Evolutionary conservation across 2,797 vertebrate genomes (phyloP).

Genomic region (Ptychobarbus kaznakovi): DNA sequence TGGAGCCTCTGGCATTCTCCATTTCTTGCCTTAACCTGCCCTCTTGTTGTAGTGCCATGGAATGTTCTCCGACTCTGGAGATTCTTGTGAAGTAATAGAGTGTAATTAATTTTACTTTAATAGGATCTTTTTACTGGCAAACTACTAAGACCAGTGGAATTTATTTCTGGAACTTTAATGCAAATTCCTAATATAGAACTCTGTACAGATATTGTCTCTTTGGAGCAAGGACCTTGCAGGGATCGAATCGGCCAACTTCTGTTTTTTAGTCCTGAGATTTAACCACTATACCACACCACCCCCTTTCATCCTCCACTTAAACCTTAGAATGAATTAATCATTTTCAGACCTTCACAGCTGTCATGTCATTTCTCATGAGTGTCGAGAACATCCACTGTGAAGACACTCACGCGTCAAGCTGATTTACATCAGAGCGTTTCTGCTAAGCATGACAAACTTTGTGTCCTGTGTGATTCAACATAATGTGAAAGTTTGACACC

Average conservation of each 20-base stretch:
- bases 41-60: slow-evolving; percentile 19
- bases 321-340: not conserved
- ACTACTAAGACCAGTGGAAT: not conserved
- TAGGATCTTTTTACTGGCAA: not conserved
- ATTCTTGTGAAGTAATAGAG: not conserved
- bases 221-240: not conserved
- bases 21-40: slow-evolving; percentile 38
- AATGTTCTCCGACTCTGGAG: slow-evolving; percentile 23
- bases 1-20: not conserved
- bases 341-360: not conserved
- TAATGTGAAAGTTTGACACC: slow-evolving; percentile 2
- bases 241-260: not conserved
- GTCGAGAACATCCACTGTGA: not conserved
- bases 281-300: not conserved
- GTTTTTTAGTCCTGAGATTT: not conserved
- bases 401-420: not conserved
- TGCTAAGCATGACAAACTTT: not conserved
- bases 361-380: slow-evolving; percentile 3
- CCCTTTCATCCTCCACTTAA: not conserved
- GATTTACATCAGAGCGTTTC: slow-evolving; percentile 10
- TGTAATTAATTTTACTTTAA: slow-evolving; percentile 4
- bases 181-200: not conserved
- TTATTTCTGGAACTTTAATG: not conserved
- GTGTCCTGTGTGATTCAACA: not conserved
- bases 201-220: not conserved